Conservation (phyloP, 2,888 invertebrate species). For the Drosophila kambysellisi region DNA sequence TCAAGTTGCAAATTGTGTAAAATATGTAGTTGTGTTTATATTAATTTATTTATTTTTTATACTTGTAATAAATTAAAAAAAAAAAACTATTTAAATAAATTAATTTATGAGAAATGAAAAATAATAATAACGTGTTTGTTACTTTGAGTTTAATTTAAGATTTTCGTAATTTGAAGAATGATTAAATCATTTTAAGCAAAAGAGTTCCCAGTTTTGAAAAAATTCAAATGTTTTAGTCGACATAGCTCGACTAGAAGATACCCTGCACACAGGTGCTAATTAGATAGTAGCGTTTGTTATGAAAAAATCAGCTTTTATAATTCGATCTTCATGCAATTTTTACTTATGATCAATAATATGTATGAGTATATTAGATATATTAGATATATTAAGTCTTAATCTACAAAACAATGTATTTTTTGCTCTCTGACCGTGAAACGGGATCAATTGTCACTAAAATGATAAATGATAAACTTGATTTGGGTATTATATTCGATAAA, state of each 20-base stretch:
- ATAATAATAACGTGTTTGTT: background rate
- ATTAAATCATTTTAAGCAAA: background rate
- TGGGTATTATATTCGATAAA: background rate
- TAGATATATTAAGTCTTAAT: background rate
- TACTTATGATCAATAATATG: background rate
- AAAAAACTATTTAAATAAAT: conserved; percentile 76
- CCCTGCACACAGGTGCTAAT: background rate
- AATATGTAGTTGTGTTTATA: conserved; percentile 66
- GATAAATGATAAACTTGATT: background rate
- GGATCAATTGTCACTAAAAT: background rate
- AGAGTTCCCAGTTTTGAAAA: background rate
- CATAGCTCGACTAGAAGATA: background rate
- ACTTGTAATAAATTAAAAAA: conserved; percentile 74
- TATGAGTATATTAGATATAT: background rate
- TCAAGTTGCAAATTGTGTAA: conserved; percentile 59
- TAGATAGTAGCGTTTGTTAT: background rate
- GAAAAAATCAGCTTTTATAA: background rate
- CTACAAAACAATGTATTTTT: background rate
- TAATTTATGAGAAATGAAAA: conserved; percentile 60
- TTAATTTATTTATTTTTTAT: conserved; percentile 78
- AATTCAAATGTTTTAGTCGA: background rate
- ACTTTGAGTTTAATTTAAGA: background rate
- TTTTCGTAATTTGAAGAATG: background rate
- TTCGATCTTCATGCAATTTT: background rate
- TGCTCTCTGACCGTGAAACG: background rate